These are phyloP conservation scores for Florisuga fusca DNA, from an alignment of 2,797 vertebrate genomes.

Conservation along the genomic window DNA sequence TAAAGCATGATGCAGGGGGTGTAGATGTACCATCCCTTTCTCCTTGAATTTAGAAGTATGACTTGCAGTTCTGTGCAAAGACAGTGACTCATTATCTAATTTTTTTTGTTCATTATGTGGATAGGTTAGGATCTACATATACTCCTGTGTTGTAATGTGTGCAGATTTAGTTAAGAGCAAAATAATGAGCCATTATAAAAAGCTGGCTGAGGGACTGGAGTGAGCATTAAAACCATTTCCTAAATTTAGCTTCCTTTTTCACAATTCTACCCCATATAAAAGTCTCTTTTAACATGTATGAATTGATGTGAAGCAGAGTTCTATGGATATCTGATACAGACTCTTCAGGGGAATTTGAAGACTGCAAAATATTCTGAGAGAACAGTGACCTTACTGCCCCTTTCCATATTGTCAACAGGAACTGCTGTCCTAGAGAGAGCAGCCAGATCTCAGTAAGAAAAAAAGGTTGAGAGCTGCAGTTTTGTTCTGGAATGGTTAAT, in stretches of 20 bases:
- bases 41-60: background rate
- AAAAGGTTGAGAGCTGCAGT: background rate
- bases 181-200: background rate
- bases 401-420: background rate
- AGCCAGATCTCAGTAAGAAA: background rate
- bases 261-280: background rate
- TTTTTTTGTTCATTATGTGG: background rate
- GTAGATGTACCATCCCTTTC: background rate
- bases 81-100: background rate
- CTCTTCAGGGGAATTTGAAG: background rate
- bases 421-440: background rate
- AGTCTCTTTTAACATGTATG: background rate
- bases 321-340: background rate
- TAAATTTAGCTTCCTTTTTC: conserved; percentile 18
- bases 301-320: conserved; percentile 44
- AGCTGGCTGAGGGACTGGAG: background rate
- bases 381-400: background rate
- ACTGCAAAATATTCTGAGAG: background rate
- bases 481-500: background rate
- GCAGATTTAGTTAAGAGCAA: background rate
- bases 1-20: background rate
- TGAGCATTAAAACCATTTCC: background rate
- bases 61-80: background rate
- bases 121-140: background rate
- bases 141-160: background rate